Base-by-base conservation (phyloP, 92 coral and sea anemone genomes). In the Epizoanthus rinbou region DNA sequence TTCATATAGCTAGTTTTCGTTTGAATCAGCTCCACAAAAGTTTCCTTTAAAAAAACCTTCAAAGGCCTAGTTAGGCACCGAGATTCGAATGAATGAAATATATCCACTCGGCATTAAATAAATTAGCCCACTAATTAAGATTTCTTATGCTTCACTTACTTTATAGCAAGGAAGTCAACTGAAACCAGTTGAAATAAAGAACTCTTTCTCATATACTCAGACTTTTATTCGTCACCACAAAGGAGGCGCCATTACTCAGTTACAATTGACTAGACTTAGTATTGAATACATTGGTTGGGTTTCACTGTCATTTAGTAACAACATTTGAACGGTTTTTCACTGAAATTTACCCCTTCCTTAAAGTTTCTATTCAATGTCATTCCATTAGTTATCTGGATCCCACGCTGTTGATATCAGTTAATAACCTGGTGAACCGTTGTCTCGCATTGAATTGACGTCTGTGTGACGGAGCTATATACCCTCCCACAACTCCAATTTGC, bases 401-500 rank as follows among this genome's bases (percentile, higher is more conserved):
- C 58, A 41, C 76, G 35, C 35, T 45, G 28, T 18, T 50, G 37
- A 72, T 72, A 45, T 18, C n/a, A 22, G 14, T 19, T 45, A 7
- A 19, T 47, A 18, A 70, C 28, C 3, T 15, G 13, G 17, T n/a
- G 9, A 67, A 72, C 6, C 6, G 24, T 72, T 37, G 15, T 11
- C 45, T 17, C 24, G 35, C 57, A 72, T 45, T 72, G 76, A 50
- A 47, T 45, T 72, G 76, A 72, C 76, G 76, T 67, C 15, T 50
- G 59, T 72, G 76, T 50, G 58, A 72, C 60, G 76, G 37, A 8
- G 5, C 58, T 8, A 7, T 11, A 3, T 11, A 23, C 8, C 47
- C 76, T 33, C 76, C 76, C 76, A 72, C 76, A 9, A 21, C 73
- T 28, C 54, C 9, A 50, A n/a, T n/a, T 37, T 37, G 43, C 43